These are phyloP conservation scores for Drosophila bocqueti DNA, from an alignment of 1,140 invertebrate genomes.

Conservation along the genomic window DNA sequence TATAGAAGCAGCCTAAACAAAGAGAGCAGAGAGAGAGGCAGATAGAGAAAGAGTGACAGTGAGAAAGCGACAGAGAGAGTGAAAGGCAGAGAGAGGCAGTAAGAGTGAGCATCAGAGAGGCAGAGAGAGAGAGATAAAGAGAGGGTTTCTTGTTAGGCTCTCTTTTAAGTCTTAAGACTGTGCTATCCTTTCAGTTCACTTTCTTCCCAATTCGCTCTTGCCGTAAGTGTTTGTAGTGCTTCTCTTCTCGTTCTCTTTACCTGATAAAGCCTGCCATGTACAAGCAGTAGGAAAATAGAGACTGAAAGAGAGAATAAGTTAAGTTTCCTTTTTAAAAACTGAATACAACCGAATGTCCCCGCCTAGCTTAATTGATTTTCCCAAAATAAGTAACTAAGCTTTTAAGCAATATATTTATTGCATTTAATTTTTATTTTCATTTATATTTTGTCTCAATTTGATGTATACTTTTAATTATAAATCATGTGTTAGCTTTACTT, in stretches of 20 bases:
- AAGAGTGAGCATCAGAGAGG: too few species aligned
- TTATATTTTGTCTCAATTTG: neutral
- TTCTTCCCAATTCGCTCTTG: neutral
- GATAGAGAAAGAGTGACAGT: too few species aligned
- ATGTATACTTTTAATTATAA: neutral
- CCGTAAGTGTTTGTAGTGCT: too few species aligned
- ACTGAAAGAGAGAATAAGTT: too few species aligned
- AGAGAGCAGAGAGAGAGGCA: too few species aligned
- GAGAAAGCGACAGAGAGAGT: too few species aligned
- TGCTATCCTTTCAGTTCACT: neutral
- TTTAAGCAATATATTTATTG: neutral
- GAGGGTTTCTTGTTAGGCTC: too few species aligned
- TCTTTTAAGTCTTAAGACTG: too few species aligned
- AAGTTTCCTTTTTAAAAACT: neutral
- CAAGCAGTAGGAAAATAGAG: too few species aligned
- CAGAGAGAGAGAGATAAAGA: too few species aligned
- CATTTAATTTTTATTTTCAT: neutral
- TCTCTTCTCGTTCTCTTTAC: neutral
- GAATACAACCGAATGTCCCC: too few species aligned
- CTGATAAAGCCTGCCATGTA: neutral
- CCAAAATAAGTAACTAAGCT: neutral
- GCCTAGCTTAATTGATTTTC: neutral
- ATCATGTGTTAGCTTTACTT: neutral
- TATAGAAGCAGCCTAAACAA: neutral
- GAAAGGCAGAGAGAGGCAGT: too few species aligned